Base-by-base conservation (phyloP, 2,888 invertebrate genomes). In the Hyposoter dolosus region DNA sequence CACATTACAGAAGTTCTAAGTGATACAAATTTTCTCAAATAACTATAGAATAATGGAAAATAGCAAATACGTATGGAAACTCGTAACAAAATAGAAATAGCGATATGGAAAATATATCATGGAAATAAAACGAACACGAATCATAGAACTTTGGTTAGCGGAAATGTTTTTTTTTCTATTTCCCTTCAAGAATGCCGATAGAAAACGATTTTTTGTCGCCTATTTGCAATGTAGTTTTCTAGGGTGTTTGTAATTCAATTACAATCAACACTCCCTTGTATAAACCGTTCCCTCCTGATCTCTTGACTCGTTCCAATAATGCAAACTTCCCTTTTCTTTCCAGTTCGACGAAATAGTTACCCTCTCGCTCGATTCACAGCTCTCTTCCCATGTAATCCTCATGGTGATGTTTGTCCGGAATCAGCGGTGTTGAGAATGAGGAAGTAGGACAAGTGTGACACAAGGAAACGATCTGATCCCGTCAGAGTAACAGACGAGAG, bases 1-100 rank as follows among this genome's bases (percentile, higher is more conserved):
- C 78, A 56, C 78, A 66, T 68, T 47, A 40, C 66, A 66, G 40
- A 56, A 28, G 79, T 83, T 47, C 66, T 32, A 45, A 66, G 78
- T 28, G n/a, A 28, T 15, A 60, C 15, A 15, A 60, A 60, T 60
- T 28, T 19, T 4, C 28, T 6, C 4, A 12, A 12, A 23, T 3
- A 28, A 12, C 15, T 4, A 4, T 60, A 1, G 6, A 17, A 56
- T 7, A 56, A 23, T 56, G 10, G 9, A 10, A 0, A 56, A 19
- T 53, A 19, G 19, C 53, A 2, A 19, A 19, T 10, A 9, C n/a
- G 6, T 19, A 9, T 3, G 9, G 7, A 12, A 0, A 15, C 28
- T 28, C 12, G 28, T 60, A 28, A 60, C 15, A 28, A 15, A 15
- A 15, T 4, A 15, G 15, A 60, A 28, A 28, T 23, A 56, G 28